Evolutionary conservation across 2,113 vertebrate species (phyloP).

Genomic region (Potamarius usumacintae): DNA sequence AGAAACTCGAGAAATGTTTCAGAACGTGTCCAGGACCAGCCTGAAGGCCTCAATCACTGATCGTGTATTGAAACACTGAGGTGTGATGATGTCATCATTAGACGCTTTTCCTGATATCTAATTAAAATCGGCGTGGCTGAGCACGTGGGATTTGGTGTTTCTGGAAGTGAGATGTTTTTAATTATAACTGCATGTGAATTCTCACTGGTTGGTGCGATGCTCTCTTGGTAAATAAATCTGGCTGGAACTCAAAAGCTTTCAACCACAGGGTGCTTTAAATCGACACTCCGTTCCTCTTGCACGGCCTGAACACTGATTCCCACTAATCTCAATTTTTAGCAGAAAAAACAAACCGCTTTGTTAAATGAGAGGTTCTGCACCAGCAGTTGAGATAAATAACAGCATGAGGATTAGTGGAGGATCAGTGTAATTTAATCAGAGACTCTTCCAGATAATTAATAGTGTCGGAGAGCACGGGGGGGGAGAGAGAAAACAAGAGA

Average conservation of each 20-base stretch:
- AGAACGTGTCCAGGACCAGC: too few relatives aligned
- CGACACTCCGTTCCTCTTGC: background rate
- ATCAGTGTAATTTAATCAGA: background rate
- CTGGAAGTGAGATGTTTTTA: background rate
- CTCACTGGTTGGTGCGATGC: background rate
- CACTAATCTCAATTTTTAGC: background rate
- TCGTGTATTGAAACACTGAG: background rate
- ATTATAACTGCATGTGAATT: background rate
- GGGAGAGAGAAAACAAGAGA: background rate
- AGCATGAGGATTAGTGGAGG: background rate
- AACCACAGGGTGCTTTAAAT: background rate
- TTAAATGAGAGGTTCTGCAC: background rate
- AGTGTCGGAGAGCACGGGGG: background rate
- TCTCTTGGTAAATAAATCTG: background rate
- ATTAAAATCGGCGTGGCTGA: background rate
- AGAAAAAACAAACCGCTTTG: background rate
- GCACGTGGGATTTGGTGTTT: background rate
- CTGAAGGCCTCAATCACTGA: background rate
- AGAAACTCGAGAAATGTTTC: too few relatives aligned
- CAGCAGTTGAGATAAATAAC: background rate
- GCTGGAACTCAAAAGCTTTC: background rate
- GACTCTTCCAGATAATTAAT: background rate
- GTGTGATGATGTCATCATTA: background rate
- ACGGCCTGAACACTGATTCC: background rate
- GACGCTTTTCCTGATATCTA: background rate